Evolutionary conservation across 2,888 invertebrate genomes (phyloP).

Genomic region (Lordiphosa andalusiaca): DNA sequence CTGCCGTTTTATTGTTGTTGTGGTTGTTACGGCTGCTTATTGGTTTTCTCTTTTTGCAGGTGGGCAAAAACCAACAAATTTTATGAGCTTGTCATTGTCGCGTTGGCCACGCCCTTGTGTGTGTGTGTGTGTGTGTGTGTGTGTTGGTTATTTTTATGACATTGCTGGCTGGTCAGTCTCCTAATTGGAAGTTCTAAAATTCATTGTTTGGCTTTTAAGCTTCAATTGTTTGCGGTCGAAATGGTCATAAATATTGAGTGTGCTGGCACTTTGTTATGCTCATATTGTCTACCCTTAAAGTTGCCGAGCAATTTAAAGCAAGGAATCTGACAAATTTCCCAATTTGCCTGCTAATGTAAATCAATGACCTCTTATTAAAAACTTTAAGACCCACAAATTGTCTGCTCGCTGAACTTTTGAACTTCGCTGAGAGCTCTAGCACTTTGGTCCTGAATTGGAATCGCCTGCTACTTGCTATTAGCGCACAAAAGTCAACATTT

Average conservation of each 20-base stretch:
- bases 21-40: slow-evolving; percentile 48
- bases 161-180: slow-evolving; percentile 51
- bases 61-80: slow-evolving; percentile 39
- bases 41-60: slow-evolving; percentile 49
- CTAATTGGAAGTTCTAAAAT: slow-evolving; percentile 75
- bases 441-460: slow-evolving; percentile 13
- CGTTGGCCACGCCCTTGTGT: slow-evolving; percentile 61
- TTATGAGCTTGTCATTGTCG: slow-evolving; percentile 68
- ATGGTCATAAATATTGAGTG: slow-evolving; percentile 67
- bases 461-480: slow-evolving; percentile 66
- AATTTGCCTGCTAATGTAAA: slow-evolving; percentile 56
- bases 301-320: neutral
- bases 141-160: slow-evolving; percentile 48
- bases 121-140: too few relatives aligned
- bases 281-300: slow-evolving; percentile 2
- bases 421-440: slow-evolving; percentile 39
- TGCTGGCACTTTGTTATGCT: slow-evolving; percentile 1
- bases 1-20: slow-evolving; percentile 14
- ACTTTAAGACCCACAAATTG: slow-evolving; percentile 66
- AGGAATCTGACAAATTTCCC: slow-evolving; percentile 28
- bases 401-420: slow-evolving; percentile 65
- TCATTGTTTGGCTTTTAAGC: slow-evolving; percentile 75
- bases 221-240: slow-evolving; percentile 72
- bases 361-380: slow-evolving; percentile 74
- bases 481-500: slow-evolving; percentile 71